Base-by-base conservation (phyloP, 2,888 invertebrate genomes). In the Chalcis sispes region DNA sequence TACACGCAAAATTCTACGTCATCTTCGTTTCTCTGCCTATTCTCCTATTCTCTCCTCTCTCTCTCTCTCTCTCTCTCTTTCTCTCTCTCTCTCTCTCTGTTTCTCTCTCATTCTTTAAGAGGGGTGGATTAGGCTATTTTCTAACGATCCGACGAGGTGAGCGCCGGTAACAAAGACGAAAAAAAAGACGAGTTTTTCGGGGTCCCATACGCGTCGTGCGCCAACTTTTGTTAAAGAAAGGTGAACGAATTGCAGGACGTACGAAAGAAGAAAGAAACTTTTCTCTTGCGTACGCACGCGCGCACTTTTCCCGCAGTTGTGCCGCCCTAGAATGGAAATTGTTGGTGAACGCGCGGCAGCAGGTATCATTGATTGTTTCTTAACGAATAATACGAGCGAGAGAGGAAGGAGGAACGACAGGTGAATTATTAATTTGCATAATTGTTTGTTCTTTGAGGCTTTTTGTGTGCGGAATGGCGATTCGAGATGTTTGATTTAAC, bases 341-440 rank as follows among this genome's bases (percentile, higher is more conserved):
- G 36, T 58, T 23, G 1, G 18, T 58, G n/a, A 20, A 40, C 20
- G 54, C 59, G 36, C n/a, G 58, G 52, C 76, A 73, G 77, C 76
- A 77, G 77, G 77, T 77, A 71, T 50, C 50, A 29, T 48, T 56
- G 61, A 77, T 77, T 74, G 77, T 77, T 77, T 74, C 71, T 77
- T 74, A 77, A 77, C 71, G 77, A 74, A 74, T 74, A 74, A 61
- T 15, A 20, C 36, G 29, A 15, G 29, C 13, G 29, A 3, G 8
- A 7, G 32, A 4, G 8, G 2, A 32, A 2, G 8, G 20, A 13
- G 40, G 48, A 46, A 20, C 0, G 27, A 23, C 77, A 77, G 77
- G 73, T 74, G 77, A 54, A 71, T 20, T 73, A 50, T 70, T 71
- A n/a, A 74, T 77, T 77, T 77, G 74, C 77, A 77, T 71, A 77